Percentiles rank a stretch among this genome's conserved stretches.
These are phyloP conservation scores for Drosophila niveifrons DNA, from an alignment of 2,888 invertebrate genomes.

Conservation along the genomic window DNA sequence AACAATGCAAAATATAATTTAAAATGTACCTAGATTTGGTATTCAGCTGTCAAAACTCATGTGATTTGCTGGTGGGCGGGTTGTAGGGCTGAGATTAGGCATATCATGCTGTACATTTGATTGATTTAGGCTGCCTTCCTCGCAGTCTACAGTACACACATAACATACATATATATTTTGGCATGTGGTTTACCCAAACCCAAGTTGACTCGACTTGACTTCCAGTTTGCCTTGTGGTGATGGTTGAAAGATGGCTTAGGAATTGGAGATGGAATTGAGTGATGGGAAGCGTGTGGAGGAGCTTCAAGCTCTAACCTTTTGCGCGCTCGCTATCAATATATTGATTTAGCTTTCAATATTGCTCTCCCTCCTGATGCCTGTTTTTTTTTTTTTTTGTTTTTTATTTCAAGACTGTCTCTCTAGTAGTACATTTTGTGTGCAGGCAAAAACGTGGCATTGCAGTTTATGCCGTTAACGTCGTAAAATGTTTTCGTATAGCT, in stretches of 20 bases:
- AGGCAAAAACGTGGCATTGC: slow-evolving; percentile 31
- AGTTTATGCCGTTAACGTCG: slow-evolving; percentile 70
- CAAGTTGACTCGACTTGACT: slow-evolving; percentile 7
- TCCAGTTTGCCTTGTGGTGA: neutral
- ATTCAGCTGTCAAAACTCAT: neutral
- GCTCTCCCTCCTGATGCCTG: too few relatives aligned
- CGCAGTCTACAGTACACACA: neutral
- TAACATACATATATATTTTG: neutral
- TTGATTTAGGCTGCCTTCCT: slow-evolving; percentile 17
- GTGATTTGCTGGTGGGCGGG: neutral
- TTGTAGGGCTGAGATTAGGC: neutral
- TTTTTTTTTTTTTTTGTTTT: too few relatives aligned
- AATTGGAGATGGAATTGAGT: neutral
- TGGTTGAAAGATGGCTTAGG: too few relatives aligned
- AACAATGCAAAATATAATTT: too few relatives aligned
- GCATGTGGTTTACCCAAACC: slow-evolving; percentile 7
- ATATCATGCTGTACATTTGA: slow-evolving; percentile 20
- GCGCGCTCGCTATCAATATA: slow-evolving; percentile 36
- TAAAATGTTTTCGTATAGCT: slow-evolving; percentile 60
- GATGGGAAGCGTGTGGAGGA: neutral
- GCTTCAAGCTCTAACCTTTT: slow-evolving; percentile 38
- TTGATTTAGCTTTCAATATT: slow-evolving; percentile 41
- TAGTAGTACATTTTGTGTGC: slow-evolving; percentile 7
- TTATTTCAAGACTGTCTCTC: too few relatives aligned
- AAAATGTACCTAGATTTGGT: too few relatives aligned